Evolutionary conservation across 2,113 vertebrate species (phyloP), one percentile per base, ranked within the genome.

Genomic region (Centropus bengalensis): DNA sequence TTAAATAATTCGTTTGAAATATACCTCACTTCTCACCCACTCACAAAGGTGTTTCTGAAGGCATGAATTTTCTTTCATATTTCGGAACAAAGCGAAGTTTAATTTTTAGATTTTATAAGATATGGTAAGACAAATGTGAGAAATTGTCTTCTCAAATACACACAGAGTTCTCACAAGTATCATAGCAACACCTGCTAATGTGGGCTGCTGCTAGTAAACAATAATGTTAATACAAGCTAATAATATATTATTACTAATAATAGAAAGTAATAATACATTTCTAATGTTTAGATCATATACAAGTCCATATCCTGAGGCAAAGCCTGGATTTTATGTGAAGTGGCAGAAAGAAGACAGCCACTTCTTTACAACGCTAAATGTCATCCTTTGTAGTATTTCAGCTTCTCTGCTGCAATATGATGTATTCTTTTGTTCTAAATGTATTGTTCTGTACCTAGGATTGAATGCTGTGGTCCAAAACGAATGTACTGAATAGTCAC

Each of bases 1-100:
- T 56, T 83, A 62, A 94, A 96, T 78, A 89, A 79, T 91, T 95
- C 59, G 94, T 96, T 73, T 86, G 95, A 95, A 94, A 96, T 81
- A 88, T 59, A 76, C 33, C 74, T 84, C 81, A 44, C 85, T 96
- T 95, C 78, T 94, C 40, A 62, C 70, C 55, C 68, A 91, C 58
- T 71, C 49, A 77, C 40, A 85, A 67, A 95, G 89, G 93, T 96
- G 75, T 93, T 91, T 93, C 68, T 92, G 63, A 93, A 86, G 60
- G 44, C 85, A 94, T n/a, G 52, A 85, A 67, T 81, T 94, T 82
- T 66, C 56, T 91, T 96, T 96, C 54, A 68, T 73, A 82, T 95
- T 81, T 94, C 62, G 24, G 45, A 96, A 94, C 23, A 92, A 93
- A 96, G 89, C 36, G 63, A 91, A 81, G 58, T 23, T 67, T 86